phyloP scores from a whole-genome alignment of 1,140 invertebrate species.

The Drosophila triauraria region DNA sequence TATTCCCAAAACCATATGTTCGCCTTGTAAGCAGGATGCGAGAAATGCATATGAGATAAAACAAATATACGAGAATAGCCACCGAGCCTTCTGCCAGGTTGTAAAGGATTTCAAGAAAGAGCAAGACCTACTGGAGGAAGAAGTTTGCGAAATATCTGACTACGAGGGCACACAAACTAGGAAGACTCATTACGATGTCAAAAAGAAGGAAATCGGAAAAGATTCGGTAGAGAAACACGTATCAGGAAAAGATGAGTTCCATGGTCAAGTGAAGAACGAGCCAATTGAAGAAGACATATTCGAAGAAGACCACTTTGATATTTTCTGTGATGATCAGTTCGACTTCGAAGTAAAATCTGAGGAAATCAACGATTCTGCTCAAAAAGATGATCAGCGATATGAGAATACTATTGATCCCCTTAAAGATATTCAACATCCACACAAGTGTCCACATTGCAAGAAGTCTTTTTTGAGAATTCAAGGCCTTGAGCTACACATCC shows the following conservation, averaged over 20 bases:
- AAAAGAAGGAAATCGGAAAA: no score
- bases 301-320: not conserved
- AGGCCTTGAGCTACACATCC: not conserved
- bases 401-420: not conserved
- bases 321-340: not conserved
- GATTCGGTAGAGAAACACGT: no score
- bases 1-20: not conserved
- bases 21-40: not conserved
- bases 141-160: not conserved
- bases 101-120: not conserved
- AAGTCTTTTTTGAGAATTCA: not conserved
- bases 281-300: not conserved
- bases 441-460: not conserved
- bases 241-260: not conserved
- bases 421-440: no score
- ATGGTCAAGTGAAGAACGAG: not conserved
- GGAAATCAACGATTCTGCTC: not conserved
- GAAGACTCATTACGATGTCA: no score
- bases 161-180: not conserved
- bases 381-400: not conserved
- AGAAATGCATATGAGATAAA: not conserved
- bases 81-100: not conserved
- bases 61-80: not conserved
- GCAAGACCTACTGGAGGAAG: not conserved
- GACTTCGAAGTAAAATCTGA: not conserved